Conservation (phyloP, 2,113 vertebrate species). For the Stigmatopora argus region DNA sequence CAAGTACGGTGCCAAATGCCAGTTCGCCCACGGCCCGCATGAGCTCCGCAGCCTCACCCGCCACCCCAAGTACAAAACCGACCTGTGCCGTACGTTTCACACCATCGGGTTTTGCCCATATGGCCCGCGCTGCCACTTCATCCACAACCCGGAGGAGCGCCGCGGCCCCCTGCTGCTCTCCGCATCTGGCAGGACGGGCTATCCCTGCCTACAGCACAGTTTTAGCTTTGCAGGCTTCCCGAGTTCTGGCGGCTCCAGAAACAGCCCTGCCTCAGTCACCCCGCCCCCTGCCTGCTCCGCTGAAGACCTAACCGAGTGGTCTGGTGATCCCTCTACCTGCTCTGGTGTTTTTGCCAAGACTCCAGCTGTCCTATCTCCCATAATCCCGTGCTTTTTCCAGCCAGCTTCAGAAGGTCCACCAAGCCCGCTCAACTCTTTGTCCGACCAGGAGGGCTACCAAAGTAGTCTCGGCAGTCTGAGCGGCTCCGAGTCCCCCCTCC, state of each 20-base stretch:
- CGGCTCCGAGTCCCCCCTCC: slow-evolving; percentile 81
- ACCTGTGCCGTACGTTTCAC: slow-evolving; percentile 89
- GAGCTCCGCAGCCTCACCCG: slow-evolving; percentile 84
- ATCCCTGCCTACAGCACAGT: slow-evolving; percentile 83
- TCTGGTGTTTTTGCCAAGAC: slow-evolving; percentile 58
- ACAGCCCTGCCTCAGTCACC: slow-evolving; percentile 80
- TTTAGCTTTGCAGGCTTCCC: slow-evolving; percentile 85
- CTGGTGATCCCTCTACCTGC: slow-evolving; percentile 77
- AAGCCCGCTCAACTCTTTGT: slow-evolving; percentile 80
- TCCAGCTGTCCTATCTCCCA: slow-evolving; percentile 52
- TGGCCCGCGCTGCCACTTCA: slow-evolving; percentile 68
- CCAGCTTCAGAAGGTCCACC: slow-evolving; percentile 78
- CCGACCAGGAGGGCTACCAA: slow-evolving; percentile 85
- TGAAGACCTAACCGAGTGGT: slow-evolving; percentile 75
- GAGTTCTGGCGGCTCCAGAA: slow-evolving; percentile 72
- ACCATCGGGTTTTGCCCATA: slow-evolving; percentile 86
- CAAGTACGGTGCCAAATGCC: slow-evolving; percentile 89
- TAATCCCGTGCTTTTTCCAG: slow-evolving; percentile 67
- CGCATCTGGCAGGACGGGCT: slow-evolving; percentile 60
- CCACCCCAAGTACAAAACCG: slow-evolving; percentile 90
- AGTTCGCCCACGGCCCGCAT: slow-evolving; percentile 84
- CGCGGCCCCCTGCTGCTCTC: slow-evolving; percentile 65
- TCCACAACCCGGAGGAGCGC: slow-evolving; percentile 76
- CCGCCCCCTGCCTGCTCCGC: slow-evolving; percentile 76
- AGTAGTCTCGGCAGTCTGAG: slow-evolving; percentile 84